Percentiles rank a stretch among this genome's conserved stretches.
Conservation (phyloP, 2,797 vertebrate genomes). For the Ambastaia sidthimunki region DNA sequence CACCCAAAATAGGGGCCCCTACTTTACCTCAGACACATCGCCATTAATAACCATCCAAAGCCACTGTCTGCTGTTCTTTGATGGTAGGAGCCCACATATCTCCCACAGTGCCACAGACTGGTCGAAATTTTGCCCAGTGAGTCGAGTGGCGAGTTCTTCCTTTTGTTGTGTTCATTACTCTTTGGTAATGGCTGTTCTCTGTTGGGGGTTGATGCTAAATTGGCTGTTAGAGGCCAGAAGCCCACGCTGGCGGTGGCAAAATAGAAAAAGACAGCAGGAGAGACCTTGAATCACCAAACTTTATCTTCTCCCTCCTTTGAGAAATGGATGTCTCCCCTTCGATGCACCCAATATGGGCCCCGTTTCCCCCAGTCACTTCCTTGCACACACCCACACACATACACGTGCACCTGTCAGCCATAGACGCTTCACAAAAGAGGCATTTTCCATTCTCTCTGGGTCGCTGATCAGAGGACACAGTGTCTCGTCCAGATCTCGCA, state of each 20-base stretch:
- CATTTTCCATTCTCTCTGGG: slow-evolving; percentile 62
- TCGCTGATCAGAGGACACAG: slow-evolving; percentile 59
- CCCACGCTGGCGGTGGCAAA: slow-evolving; percentile 10
- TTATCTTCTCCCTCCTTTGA: slow-evolving; percentile 40
- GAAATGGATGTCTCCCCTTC: slow-evolving; percentile 51
- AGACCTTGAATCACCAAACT: slow-evolving; percentile 51
- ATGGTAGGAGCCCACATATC: slow-evolving; percentile 21
- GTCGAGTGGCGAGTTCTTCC: slow-evolving; percentile 38
- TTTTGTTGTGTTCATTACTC: slow-evolving; percentile 52
- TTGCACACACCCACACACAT: slow-evolving; percentile 37
- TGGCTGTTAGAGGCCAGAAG: slow-evolving; percentile 51
- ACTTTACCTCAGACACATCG: not conserved
- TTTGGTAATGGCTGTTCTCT: slow-evolving; percentile 37
- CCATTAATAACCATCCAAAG: slow-evolving; percentile 45
- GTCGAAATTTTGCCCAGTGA: slow-evolving; percentile 40
- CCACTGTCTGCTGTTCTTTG: slow-evolving; percentile 27
- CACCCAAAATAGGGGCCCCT: not conserved
- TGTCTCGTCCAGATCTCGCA: slow-evolving; percentile 46
- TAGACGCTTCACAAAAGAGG: slow-evolving; percentile 55
- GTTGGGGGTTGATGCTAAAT: slow-evolving; percentile 48
- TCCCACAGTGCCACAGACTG: slow-evolving; percentile 48
- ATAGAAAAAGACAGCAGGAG: slow-evolving; percentile 49
- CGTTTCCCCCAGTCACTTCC: not conserved
- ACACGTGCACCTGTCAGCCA: slow-evolving; percentile 57
- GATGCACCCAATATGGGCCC: slow-evolving; percentile 16